A percentile compares a stretch with the other conserved stretches of the same genome.
These are phyloP conservation scores for Neosilurus mollespiculum DNA, from an alignment of 2,797 vertebrate species.

Conservation along the genomic window DNA sequence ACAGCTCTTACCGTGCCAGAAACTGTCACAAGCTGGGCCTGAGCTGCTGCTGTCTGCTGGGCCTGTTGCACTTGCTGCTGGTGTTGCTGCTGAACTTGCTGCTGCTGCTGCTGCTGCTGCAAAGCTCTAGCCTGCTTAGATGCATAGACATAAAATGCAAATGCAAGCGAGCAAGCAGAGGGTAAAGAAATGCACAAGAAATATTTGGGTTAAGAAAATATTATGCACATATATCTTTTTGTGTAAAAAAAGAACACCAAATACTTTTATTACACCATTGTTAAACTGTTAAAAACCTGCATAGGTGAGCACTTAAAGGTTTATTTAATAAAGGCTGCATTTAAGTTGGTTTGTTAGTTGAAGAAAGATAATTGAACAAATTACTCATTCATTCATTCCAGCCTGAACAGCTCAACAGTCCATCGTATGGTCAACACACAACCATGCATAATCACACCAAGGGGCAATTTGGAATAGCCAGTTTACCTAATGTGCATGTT, in stretches of 20 bases:
- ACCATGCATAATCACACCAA: no score
- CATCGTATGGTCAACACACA: no score
- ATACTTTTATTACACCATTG: neutral
- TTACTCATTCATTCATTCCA: no score
- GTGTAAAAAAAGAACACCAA: neutral
- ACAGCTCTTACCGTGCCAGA: slow-evolving; percentile 82
- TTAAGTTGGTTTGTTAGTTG: no score
- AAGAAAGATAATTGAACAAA: no score
- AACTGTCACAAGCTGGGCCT: slow-evolving; percentile 75
- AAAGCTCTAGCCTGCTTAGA: slow-evolving; percentile 77
- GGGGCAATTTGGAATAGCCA: no score
- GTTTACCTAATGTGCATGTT: no score
- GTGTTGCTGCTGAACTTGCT: slow-evolving; percentile 21
- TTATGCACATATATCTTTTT: neutral
- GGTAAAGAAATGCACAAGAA: slow-evolving; percentile 6
- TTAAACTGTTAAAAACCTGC: neutral
- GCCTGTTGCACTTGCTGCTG: slow-evolving; percentile 52
- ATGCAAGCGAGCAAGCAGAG: slow-evolving; percentile 44
- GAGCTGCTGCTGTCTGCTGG: slow-evolving; percentile 67
- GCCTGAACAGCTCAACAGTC: no score
- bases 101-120: slow-evolving; percentile 75
- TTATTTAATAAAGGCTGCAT: neutral
- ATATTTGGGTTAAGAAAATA: neutral
- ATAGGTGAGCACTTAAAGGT: neutral
- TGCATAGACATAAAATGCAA: slow-evolving; percentile 43